Evolutionary conservation across 2,113 vertebrate genomes (phyloP).

Genomic region (Glaucomys volans): DNA sequence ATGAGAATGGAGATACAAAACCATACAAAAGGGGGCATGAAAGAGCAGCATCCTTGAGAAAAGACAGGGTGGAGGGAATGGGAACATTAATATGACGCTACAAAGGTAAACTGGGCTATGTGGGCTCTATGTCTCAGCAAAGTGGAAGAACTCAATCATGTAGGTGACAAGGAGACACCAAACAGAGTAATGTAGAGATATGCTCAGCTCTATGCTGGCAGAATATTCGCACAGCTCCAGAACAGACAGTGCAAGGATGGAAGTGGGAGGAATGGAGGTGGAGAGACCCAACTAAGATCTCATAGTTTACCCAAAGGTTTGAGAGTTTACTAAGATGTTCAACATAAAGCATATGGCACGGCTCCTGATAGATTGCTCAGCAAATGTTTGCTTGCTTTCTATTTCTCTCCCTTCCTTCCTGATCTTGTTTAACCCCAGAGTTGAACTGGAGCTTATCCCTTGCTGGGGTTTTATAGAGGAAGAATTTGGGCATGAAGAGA

Average conservation of each 20-base stretch:
- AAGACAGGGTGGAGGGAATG: accelerated
- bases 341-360: neutral
- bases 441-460: neutral
- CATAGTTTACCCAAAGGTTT: neutral
- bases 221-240: neutral
- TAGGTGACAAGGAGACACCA: neutral
- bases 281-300: neutral
- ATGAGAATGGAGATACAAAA: neutral
- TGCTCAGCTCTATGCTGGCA: neutral
- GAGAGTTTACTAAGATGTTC: neutral
- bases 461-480: neutral
- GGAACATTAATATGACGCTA: neutral
- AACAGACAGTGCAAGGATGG: neutral
- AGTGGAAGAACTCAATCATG: neutral
- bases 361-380: neutral
- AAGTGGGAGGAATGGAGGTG: neutral
- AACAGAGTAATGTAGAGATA: neutral
- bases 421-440: neutral
- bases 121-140: neutral
- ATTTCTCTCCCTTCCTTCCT: neutral
- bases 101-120: neutral
- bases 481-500: neutral
- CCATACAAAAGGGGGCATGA: neutral
- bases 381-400: neutral
- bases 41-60: neutral